phyloP scores from a whole-genome alignment of 2,797 vertebrate genomes.

The Hephaestus fuliginosus region DNA sequence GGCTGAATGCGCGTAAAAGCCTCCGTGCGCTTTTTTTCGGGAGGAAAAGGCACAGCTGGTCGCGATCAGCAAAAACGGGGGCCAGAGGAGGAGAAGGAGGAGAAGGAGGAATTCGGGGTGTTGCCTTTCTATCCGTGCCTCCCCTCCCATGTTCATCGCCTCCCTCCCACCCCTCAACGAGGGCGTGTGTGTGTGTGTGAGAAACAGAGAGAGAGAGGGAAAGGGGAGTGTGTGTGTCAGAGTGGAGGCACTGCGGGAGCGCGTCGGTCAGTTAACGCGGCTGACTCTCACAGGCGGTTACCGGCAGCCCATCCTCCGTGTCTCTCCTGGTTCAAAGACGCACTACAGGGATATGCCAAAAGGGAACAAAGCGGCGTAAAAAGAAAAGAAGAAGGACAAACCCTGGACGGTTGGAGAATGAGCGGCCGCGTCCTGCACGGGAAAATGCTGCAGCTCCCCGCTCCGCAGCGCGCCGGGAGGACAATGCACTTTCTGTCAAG shows the following conservation, averaged over 20 bases:
- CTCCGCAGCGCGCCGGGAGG: constrained; percentile 83
- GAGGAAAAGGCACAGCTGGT: constrained; percentile 80
- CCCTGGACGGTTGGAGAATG: constrained; percentile 74
- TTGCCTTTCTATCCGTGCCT: constrained; percentile 80
- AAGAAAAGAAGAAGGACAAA: background rate
- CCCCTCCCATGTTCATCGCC: constrained; percentile 63
- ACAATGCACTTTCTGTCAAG: constrained; percentile 88
- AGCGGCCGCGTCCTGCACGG: constrained; percentile 87
- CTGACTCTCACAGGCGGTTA: constrained; percentile 75
- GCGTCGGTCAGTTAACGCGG: constrained; percentile 73
- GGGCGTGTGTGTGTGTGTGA: constrained; percentile 34
- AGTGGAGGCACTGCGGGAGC: constrained; percentile 76
- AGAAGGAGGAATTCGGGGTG: constrained; percentile 82
- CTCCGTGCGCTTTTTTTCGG: constrained; percentile 50
- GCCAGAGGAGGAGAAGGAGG: constrained; percentile 55
- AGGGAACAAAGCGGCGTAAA: constrained; percentile 77
- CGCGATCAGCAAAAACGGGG: constrained; percentile 75
- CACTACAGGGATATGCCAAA: constrained; percentile 67
- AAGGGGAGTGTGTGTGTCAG: constrained; percentile 39
- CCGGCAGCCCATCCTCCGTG: background rate
- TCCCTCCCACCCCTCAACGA: constrained; percentile 47
- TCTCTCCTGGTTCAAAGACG: constrained; percentile 1
- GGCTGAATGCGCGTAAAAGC: constrained; percentile 61
- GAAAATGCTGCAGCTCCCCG: constrained; percentile 86
- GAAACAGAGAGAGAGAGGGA: constrained; percentile 37